A percentile compares a stretch with the other conserved stretches of the same genome.
These are phyloP conservation scores for Folsomia manolachei DNA, from an alignment of 2,888 invertebrate genomes.

Conservation along the genomic window DNA sequence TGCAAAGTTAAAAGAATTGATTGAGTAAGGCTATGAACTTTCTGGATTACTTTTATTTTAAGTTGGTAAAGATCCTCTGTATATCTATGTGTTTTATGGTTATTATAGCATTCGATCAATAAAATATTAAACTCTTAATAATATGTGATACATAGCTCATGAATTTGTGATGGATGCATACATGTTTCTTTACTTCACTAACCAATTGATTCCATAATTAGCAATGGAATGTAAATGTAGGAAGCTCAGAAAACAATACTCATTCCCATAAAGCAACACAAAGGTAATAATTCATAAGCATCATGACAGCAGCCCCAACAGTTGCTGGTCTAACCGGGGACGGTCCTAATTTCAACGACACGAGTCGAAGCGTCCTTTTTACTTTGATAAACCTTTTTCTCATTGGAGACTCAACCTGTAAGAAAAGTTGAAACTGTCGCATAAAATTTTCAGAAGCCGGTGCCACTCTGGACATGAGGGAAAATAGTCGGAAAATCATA, in stretches of 20 bases:
- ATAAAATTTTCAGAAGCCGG: slow-evolving; percentile 18
- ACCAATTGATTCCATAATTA: neutral
- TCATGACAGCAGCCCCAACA: slow-evolving; percentile 19
- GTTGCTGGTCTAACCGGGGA: slow-evolving; percentile 17
- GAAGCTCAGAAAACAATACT: too few species aligned
- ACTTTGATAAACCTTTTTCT: slow-evolving; percentile 12
- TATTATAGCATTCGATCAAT: neutral
- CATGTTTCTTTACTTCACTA: too few species aligned
- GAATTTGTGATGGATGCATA: too few species aligned
- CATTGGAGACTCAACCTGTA: slow-evolving; percentile 11
- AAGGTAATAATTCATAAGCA: slow-evolving; percentile 23
- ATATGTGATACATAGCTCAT: too few species aligned
- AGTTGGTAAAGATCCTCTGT: neutral
- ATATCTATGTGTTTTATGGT: neutral
- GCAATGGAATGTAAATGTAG: neutral
- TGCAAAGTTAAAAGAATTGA: slow-evolving; percentile 21
- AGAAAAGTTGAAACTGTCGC: slow-evolving; percentile 3
- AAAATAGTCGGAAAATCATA: slow-evolving; percentile 20
- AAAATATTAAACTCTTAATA: too few species aligned
- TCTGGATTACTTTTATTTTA: neutral
- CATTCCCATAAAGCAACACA: slow-evolving; percentile 19
- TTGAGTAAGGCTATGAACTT: too few species aligned
- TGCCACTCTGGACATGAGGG: slow-evolving; percentile 20
- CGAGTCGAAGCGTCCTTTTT: slow-evolving; percentile 3
- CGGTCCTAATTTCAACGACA: slow-evolving; percentile 19